A percentile compares a stretch with the other conserved stretches of the same genome.
Conservation (phyloP, 1,140 invertebrate genomes). For the Drosophila athabasca region DNA sequence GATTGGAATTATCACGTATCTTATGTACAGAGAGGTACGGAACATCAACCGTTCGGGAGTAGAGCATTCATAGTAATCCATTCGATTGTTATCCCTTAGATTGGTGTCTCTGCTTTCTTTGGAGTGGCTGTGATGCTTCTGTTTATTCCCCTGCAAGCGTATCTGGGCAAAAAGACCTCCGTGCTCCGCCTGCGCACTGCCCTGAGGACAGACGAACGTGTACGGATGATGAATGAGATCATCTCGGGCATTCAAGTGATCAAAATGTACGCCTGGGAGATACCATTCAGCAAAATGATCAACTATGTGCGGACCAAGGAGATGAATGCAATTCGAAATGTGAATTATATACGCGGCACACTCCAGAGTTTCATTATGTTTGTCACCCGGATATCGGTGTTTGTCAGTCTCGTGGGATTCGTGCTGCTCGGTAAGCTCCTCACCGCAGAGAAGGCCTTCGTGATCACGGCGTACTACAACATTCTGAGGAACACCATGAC, state of each 20-base stretch:
- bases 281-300: slow-evolving; percentile 89
- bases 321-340: slow-evolving; percentile 86
- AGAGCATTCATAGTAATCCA: background rate
- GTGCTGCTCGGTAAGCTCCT: slow-evolving; percentile 86
- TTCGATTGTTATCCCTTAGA: slow-evolving; percentile 73
- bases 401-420: slow-evolving; percentile 90
- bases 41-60: background rate
- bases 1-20: slow-evolving; percentile 89
- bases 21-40: slow-evolving; percentile 88
- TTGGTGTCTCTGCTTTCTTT: slow-evolving; percentile 89
- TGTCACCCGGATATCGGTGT: slow-evolving; percentile 90
- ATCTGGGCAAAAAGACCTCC: slow-evolving; percentile 89
- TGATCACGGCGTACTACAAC: slow-evolving; percentile 89
- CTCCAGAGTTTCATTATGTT: slow-evolving; percentile 90
- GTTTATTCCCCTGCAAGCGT: slow-evolving; percentile 93
- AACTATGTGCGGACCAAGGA: slow-evolving; percentile 85
- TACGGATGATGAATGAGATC: slow-evolving; percentile 96
- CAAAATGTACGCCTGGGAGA: slow-evolving; percentile 96
- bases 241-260: slow-evolving; percentile 94
- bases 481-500: slow-evolving; percentile 90
- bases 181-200: slow-evolving; percentile 88
- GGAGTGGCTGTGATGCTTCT: slow-evolving; percentile 91
- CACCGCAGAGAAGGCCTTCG: slow-evolving; percentile 89
- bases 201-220: slow-evolving; percentile 91
- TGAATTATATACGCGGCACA: slow-evolving; percentile 89